A percentile compares a stretch with the other conserved stretches of the same genome.
phyloP scores from a whole-genome alignment of 2,113 vertebrate genomes.

The Salvator merianae region DNA sequence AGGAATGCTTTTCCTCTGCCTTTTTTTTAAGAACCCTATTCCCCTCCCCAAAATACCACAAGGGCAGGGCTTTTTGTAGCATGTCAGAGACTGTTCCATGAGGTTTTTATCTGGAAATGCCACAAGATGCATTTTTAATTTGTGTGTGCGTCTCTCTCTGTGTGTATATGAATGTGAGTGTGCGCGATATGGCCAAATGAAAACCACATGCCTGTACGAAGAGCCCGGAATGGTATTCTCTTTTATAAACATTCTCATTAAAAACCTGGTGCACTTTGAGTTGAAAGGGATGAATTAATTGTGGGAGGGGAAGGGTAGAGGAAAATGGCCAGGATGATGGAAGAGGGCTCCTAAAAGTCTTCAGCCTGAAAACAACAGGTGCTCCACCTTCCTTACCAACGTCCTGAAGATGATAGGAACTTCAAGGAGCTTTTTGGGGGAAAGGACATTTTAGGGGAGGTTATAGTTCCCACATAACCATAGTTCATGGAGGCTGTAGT shows the following conservation, averaged over 20 bases:
- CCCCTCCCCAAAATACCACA: constrained; percentile 21
- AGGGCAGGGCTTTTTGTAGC: constrained; percentile 29
- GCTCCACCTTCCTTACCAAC: too few relatives aligned
- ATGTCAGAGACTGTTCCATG: constrained; percentile 41
- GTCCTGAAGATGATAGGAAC: too few relatives aligned
- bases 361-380: too few relatives aligned
- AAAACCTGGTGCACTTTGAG: not conserved
- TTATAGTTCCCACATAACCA: too few relatives aligned
- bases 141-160: not conserved
- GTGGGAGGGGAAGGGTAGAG: not conserved
- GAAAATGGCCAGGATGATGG: not conserved
- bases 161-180: not conserved
- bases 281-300: not conserved
- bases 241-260: constrained; percentile 30
- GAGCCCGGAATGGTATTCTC: constrained; percentile 38
- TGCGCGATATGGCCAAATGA: constrained; percentile 52
- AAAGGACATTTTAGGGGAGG: too few relatives aligned
- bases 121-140: constrained; percentile 41
- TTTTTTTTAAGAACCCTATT: not conserved
- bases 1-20: not conserved
- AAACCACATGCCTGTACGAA: constrained; percentile 60
- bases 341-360: not conserved
- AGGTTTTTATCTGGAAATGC: constrained; percentile 68
- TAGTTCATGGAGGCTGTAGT: too few relatives aligned
- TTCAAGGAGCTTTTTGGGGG: too few relatives aligned